A percentile compares a stretch with the other conserved stretches of the same genome.
Evolutionary conservation across 2,113 vertebrate species (phyloP).

Genomic region (Apaloderma vittatum): DNA sequence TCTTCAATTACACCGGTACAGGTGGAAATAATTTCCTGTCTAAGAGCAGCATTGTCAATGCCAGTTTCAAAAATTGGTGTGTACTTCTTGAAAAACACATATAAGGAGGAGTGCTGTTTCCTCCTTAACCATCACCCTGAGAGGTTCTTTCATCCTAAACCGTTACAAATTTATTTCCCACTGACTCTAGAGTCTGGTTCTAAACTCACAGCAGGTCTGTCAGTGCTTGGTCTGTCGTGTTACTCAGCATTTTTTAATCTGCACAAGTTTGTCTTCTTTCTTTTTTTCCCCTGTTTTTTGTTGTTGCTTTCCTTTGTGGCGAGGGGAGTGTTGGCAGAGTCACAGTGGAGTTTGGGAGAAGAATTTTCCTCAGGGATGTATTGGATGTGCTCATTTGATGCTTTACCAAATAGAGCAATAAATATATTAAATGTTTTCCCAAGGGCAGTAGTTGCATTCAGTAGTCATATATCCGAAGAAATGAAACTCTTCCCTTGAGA

Average conservation of each 20-base stretch:
- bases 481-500: background rate
- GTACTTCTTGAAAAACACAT: background rate
- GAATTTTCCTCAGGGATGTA: background rate
- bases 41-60: background rate
- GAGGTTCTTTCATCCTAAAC: background rate
- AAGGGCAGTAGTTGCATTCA: background rate
- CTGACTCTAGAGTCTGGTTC: background rate
- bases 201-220: background rate
- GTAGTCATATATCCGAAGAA: background rate
- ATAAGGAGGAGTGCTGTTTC: background rate
- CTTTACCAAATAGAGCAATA: background rate
- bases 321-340: background rate
- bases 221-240: background rate
- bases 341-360: background rate
- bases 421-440: background rate
- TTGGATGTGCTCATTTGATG: background rate
- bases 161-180: background rate
- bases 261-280: background rate
- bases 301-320: background rate
- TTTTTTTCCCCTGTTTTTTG: background rate
- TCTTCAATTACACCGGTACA: background rate
- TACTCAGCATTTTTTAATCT: background rate
- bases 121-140: background rate
- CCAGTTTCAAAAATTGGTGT: background rate
- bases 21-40: background rate